Evolutionary conservation across 2,113 vertebrate species (phyloP), one percentile per base, ranked within the genome.

Genomic region (Alligator mississippiensis): DNA sequence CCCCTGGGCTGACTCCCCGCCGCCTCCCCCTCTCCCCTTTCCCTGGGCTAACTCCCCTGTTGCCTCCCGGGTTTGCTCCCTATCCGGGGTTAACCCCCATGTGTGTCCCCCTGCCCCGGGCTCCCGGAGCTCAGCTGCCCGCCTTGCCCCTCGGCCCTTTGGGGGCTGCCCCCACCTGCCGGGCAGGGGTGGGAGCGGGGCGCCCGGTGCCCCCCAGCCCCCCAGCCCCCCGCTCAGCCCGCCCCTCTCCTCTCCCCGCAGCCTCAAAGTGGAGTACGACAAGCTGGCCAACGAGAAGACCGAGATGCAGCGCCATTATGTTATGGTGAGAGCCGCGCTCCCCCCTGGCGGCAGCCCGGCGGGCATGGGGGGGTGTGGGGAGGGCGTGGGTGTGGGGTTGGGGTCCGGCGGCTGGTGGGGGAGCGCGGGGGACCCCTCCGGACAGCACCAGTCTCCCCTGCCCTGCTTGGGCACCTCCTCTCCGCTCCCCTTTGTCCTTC

Each of bases 271-370:
- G 98, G 99, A 99, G 95, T 99, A 99, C 78, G 99, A 99, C 90
- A 99, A 99, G 95, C 98, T 99, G 97, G 99, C 99, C 59, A 99
- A 99, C 92, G 99, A 99, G 91, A 99, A 99, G 98, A 99, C 99
- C 0, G 99, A 99, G 97, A 99, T 99, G 99, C 99, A 99, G 98
- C 98, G 99, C 90, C 99, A 99, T 97, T 99, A 99, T 83, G 99
- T 99, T 96, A 99, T 99, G 99, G 99, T 99, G 96, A 99, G 99
- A 91, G 95, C n/a, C n/a, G n/a, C n/a, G n/a, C n/a, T n/a, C n/a
- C n/a, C n/a, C n/a, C n/a, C n/a, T n/a, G n/a, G n/a, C n/a, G n/a
- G n/a, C n/a, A n/a, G n/a, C n/a, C n/a, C n/a, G n/a, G n/a, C n/a
- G n/a, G n/a, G n/a, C n/a, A n/a, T n/a, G n/a, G n/a, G n/a, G n/a